These are phyloP conservation scores for Parauchenoglanis ngamensis DNA, from an alignment of 2,797 vertebrate species.

Conservation along the genomic window DNA sequence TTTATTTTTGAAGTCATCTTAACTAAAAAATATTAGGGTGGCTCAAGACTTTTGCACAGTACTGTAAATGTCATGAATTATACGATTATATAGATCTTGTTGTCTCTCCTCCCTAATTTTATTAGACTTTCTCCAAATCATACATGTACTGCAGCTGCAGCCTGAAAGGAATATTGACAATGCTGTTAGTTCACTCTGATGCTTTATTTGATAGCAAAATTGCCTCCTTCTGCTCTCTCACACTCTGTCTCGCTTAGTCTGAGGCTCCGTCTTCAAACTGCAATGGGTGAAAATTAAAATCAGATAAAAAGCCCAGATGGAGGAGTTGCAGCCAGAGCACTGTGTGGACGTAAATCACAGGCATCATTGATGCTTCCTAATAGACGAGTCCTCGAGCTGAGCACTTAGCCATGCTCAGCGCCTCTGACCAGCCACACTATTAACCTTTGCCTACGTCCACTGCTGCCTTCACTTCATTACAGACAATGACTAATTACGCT, in stretches of 20 bases:
- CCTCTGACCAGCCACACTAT: slow-evolving; percentile 19
- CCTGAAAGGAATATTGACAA: slow-evolving; percentile 49
- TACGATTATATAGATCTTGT: neutral
- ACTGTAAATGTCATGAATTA: neutral
- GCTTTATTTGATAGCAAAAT: slow-evolving; percentile 56
- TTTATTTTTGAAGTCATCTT: too few relatives aligned
- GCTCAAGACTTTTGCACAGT: too few relatives aligned
- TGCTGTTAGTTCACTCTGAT: slow-evolving; percentile 43
- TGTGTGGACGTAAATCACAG: slow-evolving; percentile 27
- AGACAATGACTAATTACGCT: slow-evolving; percentile 47
- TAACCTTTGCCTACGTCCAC: slow-evolving; percentile 18
- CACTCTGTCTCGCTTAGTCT: slow-evolving; percentile 30
- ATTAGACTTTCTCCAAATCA: slow-evolving; percentile 19
- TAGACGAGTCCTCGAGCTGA: slow-evolving; percentile 30
- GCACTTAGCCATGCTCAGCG: slow-evolving; percentile 3
- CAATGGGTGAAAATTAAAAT: slow-evolving; percentile 56
- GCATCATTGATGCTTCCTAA: slow-evolving; percentile 41
- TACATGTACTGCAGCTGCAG: neutral
- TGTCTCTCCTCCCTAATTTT: neutral
- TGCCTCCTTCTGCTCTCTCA: slow-evolving; percentile 24
- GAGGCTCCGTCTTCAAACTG: slow-evolving; percentile 37
- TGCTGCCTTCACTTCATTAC: slow-evolving; percentile 40
- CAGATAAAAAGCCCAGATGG: slow-evolving; percentile 43
- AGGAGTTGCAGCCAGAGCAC: slow-evolving; percentile 34
- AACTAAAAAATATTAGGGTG: too few relatives aligned